Conservation (phyloP, 2,888 invertebrate genomes). For the Cyclophora punctaria region DNA sequence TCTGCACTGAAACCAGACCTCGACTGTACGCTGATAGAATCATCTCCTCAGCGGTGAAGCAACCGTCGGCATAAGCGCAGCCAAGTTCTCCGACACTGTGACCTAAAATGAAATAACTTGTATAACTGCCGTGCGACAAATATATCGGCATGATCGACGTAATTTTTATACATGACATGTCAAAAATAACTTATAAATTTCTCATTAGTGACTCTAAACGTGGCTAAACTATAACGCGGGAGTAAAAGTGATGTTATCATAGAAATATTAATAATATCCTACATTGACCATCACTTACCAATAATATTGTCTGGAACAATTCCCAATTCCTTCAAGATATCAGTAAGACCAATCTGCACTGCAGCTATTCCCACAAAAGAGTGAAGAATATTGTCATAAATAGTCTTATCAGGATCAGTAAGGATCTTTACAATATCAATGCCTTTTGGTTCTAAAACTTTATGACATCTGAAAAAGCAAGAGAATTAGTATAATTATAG, state of each 20-base stretch:
- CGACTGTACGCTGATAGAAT: conserved; percentile 85
- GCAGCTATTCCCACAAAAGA: conserved; percentile 86
- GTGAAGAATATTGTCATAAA: conserved; percentile 77
- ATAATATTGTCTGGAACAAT: conserved; percentile 82
- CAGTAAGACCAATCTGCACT: conserved; percentile 68
- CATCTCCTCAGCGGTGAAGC: conserved; percentile 87
- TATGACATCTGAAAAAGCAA: conserved; percentile 53
- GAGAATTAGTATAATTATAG: not conserved
- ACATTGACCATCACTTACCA: conserved; percentile 64
- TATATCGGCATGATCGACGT: too few species aligned
- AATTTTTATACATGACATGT: not conserved
- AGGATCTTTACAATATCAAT: conserved; percentile 78
- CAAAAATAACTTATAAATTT: not conserved
- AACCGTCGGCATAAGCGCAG: conserved; percentile 93
- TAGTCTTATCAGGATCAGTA: conserved; percentile 74
- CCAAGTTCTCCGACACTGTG: conserved; percentile 95
- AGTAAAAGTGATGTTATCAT: too few species aligned
- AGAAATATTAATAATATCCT: too few species aligned
- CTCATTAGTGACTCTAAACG: not conserved
- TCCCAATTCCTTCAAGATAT: conserved; percentile 59
- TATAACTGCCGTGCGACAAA: not conserved
- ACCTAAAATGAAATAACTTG: conserved; percentile 53
- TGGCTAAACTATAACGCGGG: too few species aligned
- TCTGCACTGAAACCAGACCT: conserved; percentile 80
- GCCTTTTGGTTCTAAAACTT: conserved; percentile 73